Conservation (phyloP, 2,113 vertebrate genomes). For the Cepphus grylle region DNA sequence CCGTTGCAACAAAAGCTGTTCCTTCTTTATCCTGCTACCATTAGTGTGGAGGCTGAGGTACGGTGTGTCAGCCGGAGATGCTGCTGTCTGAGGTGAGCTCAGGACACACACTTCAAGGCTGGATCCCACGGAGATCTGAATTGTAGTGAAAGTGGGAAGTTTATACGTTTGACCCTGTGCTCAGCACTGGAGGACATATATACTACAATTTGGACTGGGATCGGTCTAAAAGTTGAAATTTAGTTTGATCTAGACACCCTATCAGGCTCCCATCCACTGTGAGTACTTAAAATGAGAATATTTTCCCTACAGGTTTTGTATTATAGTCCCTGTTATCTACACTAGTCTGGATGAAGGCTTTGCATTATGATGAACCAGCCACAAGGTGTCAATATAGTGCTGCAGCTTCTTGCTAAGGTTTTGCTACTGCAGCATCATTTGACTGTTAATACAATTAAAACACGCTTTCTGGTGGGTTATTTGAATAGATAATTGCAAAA, state of each 20-base stretch:
- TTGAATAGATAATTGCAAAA: slow-evolving; percentile 1
- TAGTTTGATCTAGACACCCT: neutral
- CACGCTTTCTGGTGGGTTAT: neutral
- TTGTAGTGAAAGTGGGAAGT: neutral
- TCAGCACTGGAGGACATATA: neutral
- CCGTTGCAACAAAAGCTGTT: neutral
- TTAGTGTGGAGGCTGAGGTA: neutral
- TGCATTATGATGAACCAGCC: neutral
- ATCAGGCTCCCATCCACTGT: neutral
- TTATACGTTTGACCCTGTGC: neutral
- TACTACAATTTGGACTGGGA: neutral
- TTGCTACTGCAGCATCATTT: neutral
- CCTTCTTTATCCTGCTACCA: neutral
- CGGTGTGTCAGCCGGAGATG: neutral
- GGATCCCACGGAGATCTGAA: neutral
- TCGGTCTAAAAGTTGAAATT: neutral
- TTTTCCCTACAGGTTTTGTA: neutral
- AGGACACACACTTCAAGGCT: neutral
- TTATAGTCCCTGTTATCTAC: neutral
- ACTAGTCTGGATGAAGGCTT: neutral
- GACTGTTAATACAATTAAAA: neutral
- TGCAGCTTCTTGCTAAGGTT: neutral
- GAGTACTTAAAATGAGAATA: neutral
- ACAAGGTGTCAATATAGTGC: slow-evolving; percentile 50
- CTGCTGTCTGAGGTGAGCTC: neutral